Conservation (phyloP, 2,888 invertebrate genomes). For the Xanthia togata region DNA sequence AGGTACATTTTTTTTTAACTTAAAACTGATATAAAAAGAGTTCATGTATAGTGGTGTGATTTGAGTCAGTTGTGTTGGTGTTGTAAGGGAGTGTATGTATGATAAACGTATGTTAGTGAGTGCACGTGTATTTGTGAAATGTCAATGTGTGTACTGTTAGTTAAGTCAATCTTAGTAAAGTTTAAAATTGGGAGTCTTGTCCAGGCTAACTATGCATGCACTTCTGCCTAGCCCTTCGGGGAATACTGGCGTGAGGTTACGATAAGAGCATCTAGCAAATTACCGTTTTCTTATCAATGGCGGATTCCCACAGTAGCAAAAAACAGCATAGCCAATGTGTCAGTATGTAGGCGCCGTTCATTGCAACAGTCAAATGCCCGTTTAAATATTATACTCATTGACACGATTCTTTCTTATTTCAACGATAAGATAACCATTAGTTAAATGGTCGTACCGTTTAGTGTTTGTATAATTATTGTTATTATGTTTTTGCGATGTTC, state of each 20-base stretch:
- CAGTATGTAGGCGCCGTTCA: conserved; percentile 38
- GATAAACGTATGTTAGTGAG: too few species aligned
- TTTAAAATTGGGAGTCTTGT: neutral
- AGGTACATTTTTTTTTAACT: too few species aligned
- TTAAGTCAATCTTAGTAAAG: too few species aligned
- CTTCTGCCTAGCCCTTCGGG: neutral
- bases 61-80: too few species aligned
- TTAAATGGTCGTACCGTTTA: conserved; percentile 21
- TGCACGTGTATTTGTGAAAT: too few species aligned
- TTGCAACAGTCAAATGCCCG: conserved; percentile 19
- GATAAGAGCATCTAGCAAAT: neutral
- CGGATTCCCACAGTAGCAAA: conserved; percentile 28
- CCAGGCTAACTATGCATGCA: neutral
- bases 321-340: conserved; percentile 33
- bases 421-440: conserved; percentile 31
- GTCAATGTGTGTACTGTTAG: too few species aligned
- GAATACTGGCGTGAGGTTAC: neutral
- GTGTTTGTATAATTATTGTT: conserved; percentile 11
- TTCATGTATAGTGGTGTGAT: too few species aligned
- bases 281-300: conserved; percentile 9
- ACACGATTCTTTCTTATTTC: conserved; percentile 30
- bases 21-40: too few species aligned
- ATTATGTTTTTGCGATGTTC: neutral
- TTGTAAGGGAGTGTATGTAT: too few species aligned
- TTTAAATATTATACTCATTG: conserved; percentile 37